These are phyloP conservation scores for Nemotelus nigrinus DNA, from an alignment of 2,888 invertebrate genomes.

Conservation along the genomic window DNA sequence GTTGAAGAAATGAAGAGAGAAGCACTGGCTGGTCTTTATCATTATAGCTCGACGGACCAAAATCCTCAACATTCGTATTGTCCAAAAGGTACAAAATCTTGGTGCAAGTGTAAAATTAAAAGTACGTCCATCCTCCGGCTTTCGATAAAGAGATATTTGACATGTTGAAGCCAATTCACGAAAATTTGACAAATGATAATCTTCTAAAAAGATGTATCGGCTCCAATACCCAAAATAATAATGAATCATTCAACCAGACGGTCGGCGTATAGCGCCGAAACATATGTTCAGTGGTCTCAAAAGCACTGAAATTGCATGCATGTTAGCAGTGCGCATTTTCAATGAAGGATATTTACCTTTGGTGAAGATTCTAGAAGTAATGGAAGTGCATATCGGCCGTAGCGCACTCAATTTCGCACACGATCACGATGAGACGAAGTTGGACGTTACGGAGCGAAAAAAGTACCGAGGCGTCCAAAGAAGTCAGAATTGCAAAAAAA, in stretches of 20 bases:
- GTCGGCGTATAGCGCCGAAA: constrained; percentile 49
- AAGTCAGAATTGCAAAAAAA: not conserved
- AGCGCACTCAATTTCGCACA: constrained; percentile 1
- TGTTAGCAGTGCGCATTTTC: constrained; percentile 10
- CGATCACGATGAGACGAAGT: constrained; percentile 7
- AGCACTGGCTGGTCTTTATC: constrained; percentile 8
- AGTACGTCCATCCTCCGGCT: constrained; percentile 3
- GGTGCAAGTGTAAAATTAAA: constrained; percentile 12
- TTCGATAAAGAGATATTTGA: no score
- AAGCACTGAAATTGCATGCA: constrained; percentile 12
- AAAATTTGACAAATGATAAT: constrained; percentile 14
- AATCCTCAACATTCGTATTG: constrained; percentile 20
- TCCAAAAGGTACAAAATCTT: constrained; percentile 20
- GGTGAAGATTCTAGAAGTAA: not conserved
- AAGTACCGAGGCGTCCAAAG: constrained; percentile 15
- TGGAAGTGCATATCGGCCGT: not conserved
- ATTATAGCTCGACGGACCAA: constrained; percentile 14
- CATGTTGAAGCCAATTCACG: constrained; percentile 14
- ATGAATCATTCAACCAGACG: constrained; percentile 46
- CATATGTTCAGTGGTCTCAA: constrained; percentile 45
- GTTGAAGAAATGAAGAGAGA: constrained; percentile 20
- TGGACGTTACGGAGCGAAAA: not conserved
- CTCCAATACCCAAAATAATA: constrained; percentile 49
- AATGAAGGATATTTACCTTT: constrained; percentile 7
- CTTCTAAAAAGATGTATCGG: constrained; percentile 42